Percentiles rank a stretch among this genome's conserved stretches.
phyloP scores from a whole-genome alignment of 2,888 invertebrate genomes.

The Apamea anceps region DNA sequence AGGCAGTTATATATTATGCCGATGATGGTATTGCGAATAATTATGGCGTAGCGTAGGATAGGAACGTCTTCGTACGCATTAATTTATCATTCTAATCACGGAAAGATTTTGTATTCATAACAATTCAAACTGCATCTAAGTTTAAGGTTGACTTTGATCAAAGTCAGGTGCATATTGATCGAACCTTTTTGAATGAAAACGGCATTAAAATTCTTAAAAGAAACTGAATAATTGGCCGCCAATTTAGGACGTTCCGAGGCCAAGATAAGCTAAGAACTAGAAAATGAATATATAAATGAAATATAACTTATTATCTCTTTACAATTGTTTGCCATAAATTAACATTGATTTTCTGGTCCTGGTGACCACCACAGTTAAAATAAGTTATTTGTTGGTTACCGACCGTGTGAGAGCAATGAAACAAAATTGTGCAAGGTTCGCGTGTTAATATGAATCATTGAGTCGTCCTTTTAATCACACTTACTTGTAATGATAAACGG shows the following conservation, averaged over 20 bases:
- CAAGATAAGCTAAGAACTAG: background rate
- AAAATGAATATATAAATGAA: background rate
- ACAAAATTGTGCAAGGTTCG: background rate
- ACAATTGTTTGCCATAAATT: background rate
- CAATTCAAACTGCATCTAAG: slow-evolving; percentile 12
- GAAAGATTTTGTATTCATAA: slow-evolving; percentile 25
- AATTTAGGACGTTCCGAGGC: background rate
- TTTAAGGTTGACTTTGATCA: slow-evolving; percentile 25
- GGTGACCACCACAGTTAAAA: background rate
- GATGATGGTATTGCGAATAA: slow-evolving; percentile 8
- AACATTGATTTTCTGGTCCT: background rate
- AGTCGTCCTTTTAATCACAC: background rate
- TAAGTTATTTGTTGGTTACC: background rate
- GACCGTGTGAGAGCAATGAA: background rate
- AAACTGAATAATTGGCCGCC: background rate
- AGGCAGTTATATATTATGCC: background rate
- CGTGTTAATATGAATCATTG: slow-evolving; percentile 8
- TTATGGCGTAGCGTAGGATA: slow-evolving; percentile 3
- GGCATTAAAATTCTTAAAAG: background rate
- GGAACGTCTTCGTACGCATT: background rate
- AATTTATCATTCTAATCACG: slow-evolving; percentile 33
- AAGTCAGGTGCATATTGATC: slow-evolving; percentile 18
- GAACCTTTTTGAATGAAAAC: background rate
- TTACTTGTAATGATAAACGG: background rate
- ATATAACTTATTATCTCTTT: background rate